Evolutionary conservation across 53 echinoderm and acorn worm species (phyloP).

Genomic region (Pentamera pediparva): DNA sequence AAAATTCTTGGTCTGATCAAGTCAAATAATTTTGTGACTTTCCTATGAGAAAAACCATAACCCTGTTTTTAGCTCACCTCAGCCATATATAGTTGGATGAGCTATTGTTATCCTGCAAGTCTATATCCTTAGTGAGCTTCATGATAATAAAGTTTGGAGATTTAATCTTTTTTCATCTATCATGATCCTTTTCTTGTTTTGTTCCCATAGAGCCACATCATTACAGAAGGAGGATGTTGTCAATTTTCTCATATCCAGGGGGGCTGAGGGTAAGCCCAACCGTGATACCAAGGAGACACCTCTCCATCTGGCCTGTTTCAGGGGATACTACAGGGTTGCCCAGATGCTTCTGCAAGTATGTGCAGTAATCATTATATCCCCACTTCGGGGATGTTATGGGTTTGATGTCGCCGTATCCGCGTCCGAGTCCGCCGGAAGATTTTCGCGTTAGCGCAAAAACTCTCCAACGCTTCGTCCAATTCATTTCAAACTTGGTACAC

Average conservation of each 20-base stretch:
- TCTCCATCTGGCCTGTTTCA: conserved; percentile 80
- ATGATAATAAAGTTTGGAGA: too few relatives aligned
- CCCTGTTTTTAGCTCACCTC: too few relatives aligned
- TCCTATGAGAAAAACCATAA: too few relatives aligned
- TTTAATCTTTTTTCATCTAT: too few relatives aligned
- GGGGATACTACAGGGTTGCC: conserved; percentile 66
- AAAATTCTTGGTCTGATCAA: too few relatives aligned
- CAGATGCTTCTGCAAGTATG: conserved; percentile 69
- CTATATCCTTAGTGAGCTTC: too few relatives aligned
- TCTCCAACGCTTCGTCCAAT: too few relatives aligned
- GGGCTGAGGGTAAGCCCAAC: conserved; percentile 76
- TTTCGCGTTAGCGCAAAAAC: background rate
- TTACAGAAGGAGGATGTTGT: conserved; percentile 52
- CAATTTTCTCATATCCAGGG: conserved; percentile 60
- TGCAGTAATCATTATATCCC: background rate
- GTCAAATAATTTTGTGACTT: too few relatives aligned
- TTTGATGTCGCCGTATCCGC: background rate
- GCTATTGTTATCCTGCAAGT: background rate
- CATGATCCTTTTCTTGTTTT: background rate
- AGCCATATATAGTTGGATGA: too few relatives aligned
- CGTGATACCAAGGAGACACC: conserved; percentile 77
- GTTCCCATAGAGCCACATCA: conserved; percentile 13
- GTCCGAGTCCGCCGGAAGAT: background rate
- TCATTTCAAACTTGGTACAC: too few relatives aligned
- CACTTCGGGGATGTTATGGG: background rate